Evolutionary conservation across 2,888 invertebrate species (phyloP), one percentile per base, ranked within the genome.

Genomic region (Operophtera brumata): DNA sequence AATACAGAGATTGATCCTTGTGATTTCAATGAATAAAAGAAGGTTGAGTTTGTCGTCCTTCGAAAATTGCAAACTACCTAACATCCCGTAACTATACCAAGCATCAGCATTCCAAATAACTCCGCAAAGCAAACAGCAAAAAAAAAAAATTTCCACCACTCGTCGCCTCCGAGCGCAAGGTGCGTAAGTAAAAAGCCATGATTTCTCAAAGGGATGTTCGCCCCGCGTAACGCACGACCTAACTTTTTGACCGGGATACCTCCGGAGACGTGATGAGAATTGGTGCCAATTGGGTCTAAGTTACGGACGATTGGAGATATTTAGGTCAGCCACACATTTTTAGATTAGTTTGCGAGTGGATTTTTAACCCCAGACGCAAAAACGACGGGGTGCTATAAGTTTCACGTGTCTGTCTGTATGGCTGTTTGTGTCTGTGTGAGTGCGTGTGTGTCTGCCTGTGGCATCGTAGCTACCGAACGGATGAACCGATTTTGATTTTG

Each of bases 181-280:
- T 61, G 65, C 61, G 66, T 67, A 70, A 80, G 80, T 80, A 80
- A 82, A 82, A 81, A 74, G 67, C 77, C 77, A 83, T 86, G 87
- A 87, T 87, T 87, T 86, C 86, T 85, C 86, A 82, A 80, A 86
- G 87, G 87, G 80, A 84, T 83, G 85, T 84, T 80, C 82, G 80
- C 54, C 48, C 44, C 52, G 61, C 57, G 65, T 65, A 65, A 80
- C 86, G 87, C 87, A 86, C 86, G 87, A 86, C 82, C 85, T 84
- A 80, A 84, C 86, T 86, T 85, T 86, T 82, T 86, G 86, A 87
- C 86, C 85, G 82, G 86, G 82, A 84, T 86, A 86, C 87, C 86
- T 86, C 79, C 70, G 67, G 62, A 68, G 73, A 86, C 87, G 87
- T 87, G 87, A 86, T 75, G 68, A 66, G 87, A 84, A 86, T 86